These are phyloP conservation scores for Samia ricini DNA, from an alignment of 1,140 invertebrate species.

Conservation along the genomic window DNA sequence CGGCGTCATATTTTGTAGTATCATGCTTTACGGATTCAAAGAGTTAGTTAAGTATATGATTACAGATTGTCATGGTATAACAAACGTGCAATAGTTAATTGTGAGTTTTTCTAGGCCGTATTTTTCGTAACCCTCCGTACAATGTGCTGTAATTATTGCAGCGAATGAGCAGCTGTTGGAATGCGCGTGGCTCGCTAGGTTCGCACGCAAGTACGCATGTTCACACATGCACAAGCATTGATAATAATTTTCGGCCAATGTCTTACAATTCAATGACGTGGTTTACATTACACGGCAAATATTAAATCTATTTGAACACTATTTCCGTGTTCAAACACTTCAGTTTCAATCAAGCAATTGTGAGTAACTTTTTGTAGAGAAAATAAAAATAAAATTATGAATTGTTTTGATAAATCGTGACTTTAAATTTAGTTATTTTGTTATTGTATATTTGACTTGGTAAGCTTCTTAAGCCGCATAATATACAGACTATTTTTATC, in stretches of 20 bases:
- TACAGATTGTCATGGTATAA: conserved; percentile 14
- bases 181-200: conserved; percentile 16
- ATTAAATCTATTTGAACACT: too few relatives aligned
- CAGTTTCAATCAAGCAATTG: too few relatives aligned
- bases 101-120: conserved; percentile 52
- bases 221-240: conserved; percentile 36
- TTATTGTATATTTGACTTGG: background rate
- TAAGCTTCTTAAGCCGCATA: too few relatives aligned
- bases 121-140: conserved; percentile 36
- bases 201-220: conserved; percentile 57
- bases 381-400: background rate
- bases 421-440: background rate
- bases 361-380: too few relatives aligned
- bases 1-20: conserved; percentile 3
- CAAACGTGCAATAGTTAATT: conserved; percentile 31
- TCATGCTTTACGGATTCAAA: background rate
- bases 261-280: conserved; percentile 48
- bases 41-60: background rate
- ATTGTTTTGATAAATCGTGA: too few relatives aligned
- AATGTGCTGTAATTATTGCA: conserved; percentile 54
- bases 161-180: conserved; percentile 36
- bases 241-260: conserved; percentile 52
- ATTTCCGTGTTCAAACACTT: too few relatives aligned
- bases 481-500: too few relatives aligned
- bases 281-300: background rate